Base-by-base conservation (phyloP, 2,113 vertebrate genomes). In the Lethenteron camtschaticum region DNA sequence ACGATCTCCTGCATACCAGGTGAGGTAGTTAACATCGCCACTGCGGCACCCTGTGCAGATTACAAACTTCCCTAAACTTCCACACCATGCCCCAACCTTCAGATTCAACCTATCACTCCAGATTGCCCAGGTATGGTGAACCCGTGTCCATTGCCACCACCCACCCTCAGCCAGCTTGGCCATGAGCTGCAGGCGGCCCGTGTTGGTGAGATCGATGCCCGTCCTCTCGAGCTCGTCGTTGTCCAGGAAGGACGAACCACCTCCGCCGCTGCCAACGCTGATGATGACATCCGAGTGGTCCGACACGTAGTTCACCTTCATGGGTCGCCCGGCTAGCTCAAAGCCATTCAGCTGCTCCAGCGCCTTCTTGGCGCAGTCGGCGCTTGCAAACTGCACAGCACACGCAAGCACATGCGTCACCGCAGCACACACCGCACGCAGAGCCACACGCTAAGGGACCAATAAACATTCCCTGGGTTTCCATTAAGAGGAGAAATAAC, bases 291-390 rank as follows among this genome's bases (percentile, higher is more conserved):
- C 92, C 1, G 84, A 87, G 10, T 88, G 84, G 75, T 96, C 92
- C 1, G 90, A 95, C 72, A 96, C 92, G 4, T 96, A 87, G n/a
- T 90, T 90, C 24, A 96, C 89, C 79, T 96, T 96, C 92, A 96
- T 96, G 7, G 92, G 88, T 5, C 90, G 85, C 3, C 92, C 92
- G 1, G 92, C 92, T 76, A 96, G 75, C 74, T 96, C 90, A 71
- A 96, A 96, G 13, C 90, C 90, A 71, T 96, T 95, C 41, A 96
- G 83, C 74, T 96, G 92, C 74, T 96, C 92, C 77, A 96, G 76
- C 20, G 92, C 92, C 73, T 96, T 96, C 78, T 96, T 90, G 57
- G 92, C 92, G 79, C 89, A 96, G 75, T 95, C 92, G 0, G 89
- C 87, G 57, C 95, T 90, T 68, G 90, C 79, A 77, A 96, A 96